Base-by-base conservation (phyloP, 1,140 invertebrate genomes). In the Drosophila pseudoobscura region DNA sequence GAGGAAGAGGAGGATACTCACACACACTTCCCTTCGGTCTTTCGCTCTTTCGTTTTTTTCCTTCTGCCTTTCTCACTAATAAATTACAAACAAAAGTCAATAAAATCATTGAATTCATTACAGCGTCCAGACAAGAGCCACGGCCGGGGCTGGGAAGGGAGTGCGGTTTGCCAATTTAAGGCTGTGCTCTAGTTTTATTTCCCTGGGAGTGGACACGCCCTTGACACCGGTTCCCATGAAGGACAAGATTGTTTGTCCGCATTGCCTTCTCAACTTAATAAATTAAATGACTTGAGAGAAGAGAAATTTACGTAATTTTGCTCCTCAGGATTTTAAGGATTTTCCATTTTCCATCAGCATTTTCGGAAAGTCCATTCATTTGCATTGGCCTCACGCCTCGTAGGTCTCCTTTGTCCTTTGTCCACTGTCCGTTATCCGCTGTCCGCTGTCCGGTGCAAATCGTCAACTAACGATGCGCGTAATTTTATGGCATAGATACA, bases 41-140 rank as follows among this genome's bases (percentile, higher is more conserved):
- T 26, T 26, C 24, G 24, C 4, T 26, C 24, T 5, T 26, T 24
- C 24, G 24, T 0, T 24, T 5, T 24, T 24, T 26, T 26, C 4
- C 56, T 6, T 7, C 31, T 15, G 20, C 56, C 57, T 50, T 46
- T 51, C 62, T 64, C 31, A 70, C 80, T 78, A 87, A 87, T 87
- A 87, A 87, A 87, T 87, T 87, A 87, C 82, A 80, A 64, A 80
- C 69, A 82, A 87, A 88, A 87, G 82, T 87, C 82, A 87, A 87
- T 87, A 87, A 87, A 87, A 87, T 87, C 82, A 88, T 58, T 78
- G 82, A 87, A 87, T 82, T 82, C 82, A 85, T 84, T 83, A 83
- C 77, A 51, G 41, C 22, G 59, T 6, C 24, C 20, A 51, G 20
- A 29, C 7, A 15, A 3, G 11, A 46, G 11, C 46, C 20, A 41